A percentile compares a stretch with the other conserved stretches of the same genome.
Conservation (phyloP, 2,888 invertebrate genomes). For the Netelia inedita region DNA sequence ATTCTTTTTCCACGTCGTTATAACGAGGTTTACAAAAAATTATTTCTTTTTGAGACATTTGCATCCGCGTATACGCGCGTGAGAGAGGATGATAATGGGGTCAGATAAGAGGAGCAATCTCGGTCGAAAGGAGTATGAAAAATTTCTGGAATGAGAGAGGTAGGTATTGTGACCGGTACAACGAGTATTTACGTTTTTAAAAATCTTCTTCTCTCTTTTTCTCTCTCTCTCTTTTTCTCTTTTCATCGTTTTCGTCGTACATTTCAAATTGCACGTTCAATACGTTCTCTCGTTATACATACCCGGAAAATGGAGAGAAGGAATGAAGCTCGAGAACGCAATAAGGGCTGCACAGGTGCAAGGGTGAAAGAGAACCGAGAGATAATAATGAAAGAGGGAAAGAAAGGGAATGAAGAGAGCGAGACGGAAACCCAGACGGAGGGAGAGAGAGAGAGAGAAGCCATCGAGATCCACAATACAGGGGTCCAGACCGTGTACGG, state of each 20-base stretch:
- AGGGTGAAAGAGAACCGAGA: slow-evolving; percentile 10
- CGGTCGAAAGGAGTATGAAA: background rate
- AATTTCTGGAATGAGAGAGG: no score
- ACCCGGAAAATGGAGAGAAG: slow-evolving; percentile 38
- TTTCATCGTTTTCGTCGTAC: slow-evolving; percentile 3
- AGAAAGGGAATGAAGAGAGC: slow-evolving; percentile 3
- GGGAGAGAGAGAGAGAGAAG: slow-evolving; percentile 29
- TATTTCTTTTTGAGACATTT: background rate
- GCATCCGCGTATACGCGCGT: background rate
- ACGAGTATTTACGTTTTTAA: slow-evolving; percentile 7
- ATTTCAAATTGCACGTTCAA: background rate
- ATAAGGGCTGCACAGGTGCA: slow-evolving; percentile 26
- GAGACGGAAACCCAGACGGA: background rate
- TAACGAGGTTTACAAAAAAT: background rate
- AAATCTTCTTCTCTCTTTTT: slow-evolving; percentile 18
- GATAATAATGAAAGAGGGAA: slow-evolving; percentile 14
- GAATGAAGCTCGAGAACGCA: slow-evolving; percentile 20
- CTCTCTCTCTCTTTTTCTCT: background rate
- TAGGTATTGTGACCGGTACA: no score
- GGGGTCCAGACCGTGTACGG: slow-evolving; percentile 41
- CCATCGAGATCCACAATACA: slow-evolving; percentile 30
- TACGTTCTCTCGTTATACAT: slow-evolving; percentile 36
- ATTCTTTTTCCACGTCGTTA: background rate
- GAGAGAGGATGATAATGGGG: background rate
- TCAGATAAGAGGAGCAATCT: background rate